Evolutionary conservation across 2,797 vertebrate genomes (phyloP).

Genomic region (Mormyrus hasselquistii): DNA sequence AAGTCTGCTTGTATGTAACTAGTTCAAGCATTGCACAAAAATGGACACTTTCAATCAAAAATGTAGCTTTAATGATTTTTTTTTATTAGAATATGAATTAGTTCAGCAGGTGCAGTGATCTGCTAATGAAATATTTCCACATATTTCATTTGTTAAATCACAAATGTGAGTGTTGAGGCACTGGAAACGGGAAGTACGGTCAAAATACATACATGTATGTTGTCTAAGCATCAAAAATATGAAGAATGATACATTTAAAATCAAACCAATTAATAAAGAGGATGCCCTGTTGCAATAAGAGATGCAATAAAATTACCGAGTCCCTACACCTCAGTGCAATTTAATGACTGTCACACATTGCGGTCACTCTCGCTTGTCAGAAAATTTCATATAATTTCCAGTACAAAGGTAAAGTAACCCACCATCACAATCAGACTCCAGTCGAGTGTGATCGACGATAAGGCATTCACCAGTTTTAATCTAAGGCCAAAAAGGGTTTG

Average conservation of each 20-base stretch:
- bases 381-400: neutral
- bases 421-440: neutral
- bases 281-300: neutral
- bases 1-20: neutral
- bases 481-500: neutral
- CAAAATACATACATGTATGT: conserved; percentile 58
- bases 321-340: neutral
- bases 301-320: conserved; percentile 1
- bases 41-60: neutral
- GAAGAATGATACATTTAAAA: neutral
- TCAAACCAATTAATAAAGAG: conserved; percentile 20
- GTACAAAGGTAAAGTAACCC: neutral
- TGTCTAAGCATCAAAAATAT: neutral
- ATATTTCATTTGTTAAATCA: conserved; percentile 59
- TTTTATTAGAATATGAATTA: neutral
- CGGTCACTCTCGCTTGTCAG: neutral
- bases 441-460: neutral
- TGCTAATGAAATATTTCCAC: conserved; percentile 74
- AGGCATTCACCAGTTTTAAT: neutral
- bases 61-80: neutral
- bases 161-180: conserved; percentile 38
- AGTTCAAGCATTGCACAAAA: neutral
- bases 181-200: conserved; percentile 49
- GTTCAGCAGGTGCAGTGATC: conserved; percentile 68
- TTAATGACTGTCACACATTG: neutral